These are phyloP conservation scores for Alauda arvensis DNA, from an alignment of 2,797 vertebrate species.

Conservation along the genomic window DNA sequence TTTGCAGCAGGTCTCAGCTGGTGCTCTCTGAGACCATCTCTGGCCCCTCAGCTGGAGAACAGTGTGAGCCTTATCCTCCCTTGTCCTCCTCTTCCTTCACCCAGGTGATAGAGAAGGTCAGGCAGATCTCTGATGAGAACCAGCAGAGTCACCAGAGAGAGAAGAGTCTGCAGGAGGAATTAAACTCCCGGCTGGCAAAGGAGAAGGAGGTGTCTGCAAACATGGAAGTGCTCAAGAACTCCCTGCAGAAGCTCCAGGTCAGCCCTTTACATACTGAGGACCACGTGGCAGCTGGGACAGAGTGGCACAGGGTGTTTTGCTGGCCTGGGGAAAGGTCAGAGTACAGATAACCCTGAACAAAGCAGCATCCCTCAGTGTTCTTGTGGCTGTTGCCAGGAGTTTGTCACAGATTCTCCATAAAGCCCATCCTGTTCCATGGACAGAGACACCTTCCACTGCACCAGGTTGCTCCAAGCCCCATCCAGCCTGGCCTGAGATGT, in stretches of 20 bases:
- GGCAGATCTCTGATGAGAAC: conserved; percentile 47
- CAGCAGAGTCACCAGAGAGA: conserved; percentile 47
- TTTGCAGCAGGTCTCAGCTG: fast-evolving
- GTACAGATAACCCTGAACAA: not conserved
- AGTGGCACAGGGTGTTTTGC: fast-evolving
- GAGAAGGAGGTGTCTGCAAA: conserved; percentile 26
- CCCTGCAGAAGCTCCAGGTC: conserved; percentile 73
- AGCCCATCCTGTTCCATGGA: not conserved
- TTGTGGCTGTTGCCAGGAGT: no score
- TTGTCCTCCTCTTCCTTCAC: not conserved
- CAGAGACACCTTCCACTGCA: not conserved
- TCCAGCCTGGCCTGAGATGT: not conserved
- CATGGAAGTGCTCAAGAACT: conserved; percentile 27
- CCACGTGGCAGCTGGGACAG: not conserved
- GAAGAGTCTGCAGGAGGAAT: conserved; percentile 54
- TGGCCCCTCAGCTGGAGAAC: not conserved
- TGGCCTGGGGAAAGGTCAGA: not conserved
- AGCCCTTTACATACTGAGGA: not conserved
- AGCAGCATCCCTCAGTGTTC: fast-evolving
- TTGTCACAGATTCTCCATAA: not conserved
- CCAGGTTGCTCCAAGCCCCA: not conserved
- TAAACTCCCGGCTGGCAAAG: not conserved
- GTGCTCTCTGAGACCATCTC: not conserved
- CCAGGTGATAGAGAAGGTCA: conserved; percentile 72
- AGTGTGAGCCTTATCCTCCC: not conserved